Evolutionary conservation across 2,797 vertebrate genomes (phyloP).

Genomic region (Pipistrellus pipistrellus): DNA sequence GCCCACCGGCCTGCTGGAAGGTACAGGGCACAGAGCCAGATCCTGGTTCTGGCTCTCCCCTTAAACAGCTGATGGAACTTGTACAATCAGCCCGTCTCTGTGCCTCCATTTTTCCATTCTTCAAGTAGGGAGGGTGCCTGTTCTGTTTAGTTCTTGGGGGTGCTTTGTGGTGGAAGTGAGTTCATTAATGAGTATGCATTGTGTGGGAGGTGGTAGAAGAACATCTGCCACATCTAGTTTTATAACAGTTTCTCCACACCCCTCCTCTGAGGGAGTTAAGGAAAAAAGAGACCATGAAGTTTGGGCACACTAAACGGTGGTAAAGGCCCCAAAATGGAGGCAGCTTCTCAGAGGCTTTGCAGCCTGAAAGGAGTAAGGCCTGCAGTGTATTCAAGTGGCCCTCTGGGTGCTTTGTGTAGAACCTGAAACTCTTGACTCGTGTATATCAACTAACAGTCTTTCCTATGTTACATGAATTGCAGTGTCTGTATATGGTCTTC

Average conservation of each 20-base stretch:
- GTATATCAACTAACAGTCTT: slow-evolving; percentile 60
- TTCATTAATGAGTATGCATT: neutral
- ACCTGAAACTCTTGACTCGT: slow-evolving; percentile 52
- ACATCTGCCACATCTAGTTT: neutral
- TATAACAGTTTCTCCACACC: neutral
- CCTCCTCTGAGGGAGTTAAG: neutral
- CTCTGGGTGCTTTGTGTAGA: slow-evolving; percentile 35
- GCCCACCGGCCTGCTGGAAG: slow-evolving; percentile 16
- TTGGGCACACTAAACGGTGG: slow-evolving; percentile 42
- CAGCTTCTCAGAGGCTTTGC: slow-evolving; percentile 46
- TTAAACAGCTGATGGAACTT: neutral
- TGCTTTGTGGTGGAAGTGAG: neutral
- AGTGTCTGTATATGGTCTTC: slow-evolving; percentile 57
- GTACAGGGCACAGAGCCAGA: neutral
- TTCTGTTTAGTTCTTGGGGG: slow-evolving; percentile 5
- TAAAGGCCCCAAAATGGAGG: neutral
- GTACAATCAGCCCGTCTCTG: neutral
- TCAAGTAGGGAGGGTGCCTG: neutral
- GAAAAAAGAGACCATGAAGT: slow-evolving; percentile 29
- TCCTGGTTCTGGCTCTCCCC: neutral
- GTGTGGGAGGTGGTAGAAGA: neutral
- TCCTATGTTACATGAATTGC: slow-evolving; percentile 66
- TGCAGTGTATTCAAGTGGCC: slow-evolving; percentile 4
- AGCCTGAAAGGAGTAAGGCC: slow-evolving; percentile 28
- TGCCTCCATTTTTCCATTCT: slow-evolving; percentile 13